Evolutionary conservation across 2,888 invertebrate genomes (phyloP), one percentile per base, ranked within the genome.

Genomic region (Drosophila mettleri): DNA sequence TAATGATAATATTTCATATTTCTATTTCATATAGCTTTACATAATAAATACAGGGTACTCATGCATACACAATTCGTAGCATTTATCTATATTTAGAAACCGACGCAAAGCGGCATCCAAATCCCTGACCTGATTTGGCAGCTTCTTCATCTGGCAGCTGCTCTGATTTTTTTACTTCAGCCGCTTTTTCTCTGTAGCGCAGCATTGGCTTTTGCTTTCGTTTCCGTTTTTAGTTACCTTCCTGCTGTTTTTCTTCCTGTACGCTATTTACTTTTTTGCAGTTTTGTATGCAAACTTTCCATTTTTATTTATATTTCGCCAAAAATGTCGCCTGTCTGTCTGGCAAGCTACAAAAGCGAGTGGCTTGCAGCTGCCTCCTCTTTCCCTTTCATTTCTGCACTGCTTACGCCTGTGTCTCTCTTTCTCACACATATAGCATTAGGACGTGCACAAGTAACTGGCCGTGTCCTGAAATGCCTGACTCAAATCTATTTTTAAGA

Each of bases 121-220:
- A 83, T 83, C 83, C 86, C 83, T 83, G 83, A 83, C 83, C 83
- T 86, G 80, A 86, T 83, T 83, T 86, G 68, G 52, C 64, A 73
- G 61, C 79, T 74, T 63, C 74, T 67, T 55, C 61, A 55, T 16
- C 69, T 59, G 64, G 61, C 74, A 69, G 65, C 65, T 71, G 61
- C 54, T 43, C 41, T n/a, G 36, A 12, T 43, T n/a, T 38, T 14
- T 51, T 46, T 14, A 38, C 38, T 41, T 2, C 43, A 34, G 55
- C 54, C 62, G 68, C 64, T 70, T 55, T 67, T 58, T 24, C 48
- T 41, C 33, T 71, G 46, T 16, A 14, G 7, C n/a, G 66, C 55
- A 74, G 80, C 82, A 79, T 79, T 85, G 80, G 75, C 81, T 69
- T 64, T 74, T 69, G 71, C 70, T 74, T 73, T 73, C 51, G 58